phyloP scores from a whole-genome alignment of 2,888 invertebrate genomes.

The Papilio elwesi region DNA sequence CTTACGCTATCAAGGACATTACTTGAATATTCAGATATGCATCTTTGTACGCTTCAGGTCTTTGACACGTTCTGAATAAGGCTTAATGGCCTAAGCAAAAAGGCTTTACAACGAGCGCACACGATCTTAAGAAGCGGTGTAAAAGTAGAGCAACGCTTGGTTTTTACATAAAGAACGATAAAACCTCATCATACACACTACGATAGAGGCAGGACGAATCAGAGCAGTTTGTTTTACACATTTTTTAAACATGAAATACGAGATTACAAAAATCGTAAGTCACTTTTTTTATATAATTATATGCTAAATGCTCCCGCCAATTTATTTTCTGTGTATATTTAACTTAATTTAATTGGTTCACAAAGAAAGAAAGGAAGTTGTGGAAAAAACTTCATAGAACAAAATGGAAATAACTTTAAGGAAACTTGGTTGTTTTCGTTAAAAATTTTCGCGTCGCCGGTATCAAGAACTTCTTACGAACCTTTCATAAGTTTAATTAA shows the following conservation, averaged over 20 bases:
- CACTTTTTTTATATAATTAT: no score
- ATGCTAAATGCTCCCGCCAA: no score
- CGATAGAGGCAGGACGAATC: no score
- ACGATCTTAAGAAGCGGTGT: constrained; percentile 13
- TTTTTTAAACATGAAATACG: no score
- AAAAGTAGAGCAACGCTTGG: constrained; percentile 21
- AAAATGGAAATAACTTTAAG: constrained; percentile 18
- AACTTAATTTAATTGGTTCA: no score
- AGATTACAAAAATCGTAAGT: no score
- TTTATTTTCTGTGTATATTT: neutral
- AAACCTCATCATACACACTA: neutral
- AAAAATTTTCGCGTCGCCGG: constrained; percentile 1
- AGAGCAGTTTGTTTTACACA: no score
- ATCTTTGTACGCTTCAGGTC: constrained; percentile 31
- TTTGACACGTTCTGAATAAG: constrained; percentile 32
- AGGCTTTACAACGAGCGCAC: constrained; percentile 21
- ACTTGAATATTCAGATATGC: constrained; percentile 38
- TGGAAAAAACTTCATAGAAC: neutral
- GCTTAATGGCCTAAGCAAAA: constrained; percentile 22
- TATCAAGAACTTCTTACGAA: neutral
- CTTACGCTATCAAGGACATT: constrained; percentile 24
- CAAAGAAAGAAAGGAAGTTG: neutral
- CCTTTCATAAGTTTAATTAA: constrained; percentile 14
- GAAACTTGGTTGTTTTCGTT: constrained; percentile 7
- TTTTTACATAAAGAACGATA: constrained; percentile 9